Evolutionary conservation across 2,113 vertebrate species (phyloP).

Genomic region (Castor canadensis): DNA sequence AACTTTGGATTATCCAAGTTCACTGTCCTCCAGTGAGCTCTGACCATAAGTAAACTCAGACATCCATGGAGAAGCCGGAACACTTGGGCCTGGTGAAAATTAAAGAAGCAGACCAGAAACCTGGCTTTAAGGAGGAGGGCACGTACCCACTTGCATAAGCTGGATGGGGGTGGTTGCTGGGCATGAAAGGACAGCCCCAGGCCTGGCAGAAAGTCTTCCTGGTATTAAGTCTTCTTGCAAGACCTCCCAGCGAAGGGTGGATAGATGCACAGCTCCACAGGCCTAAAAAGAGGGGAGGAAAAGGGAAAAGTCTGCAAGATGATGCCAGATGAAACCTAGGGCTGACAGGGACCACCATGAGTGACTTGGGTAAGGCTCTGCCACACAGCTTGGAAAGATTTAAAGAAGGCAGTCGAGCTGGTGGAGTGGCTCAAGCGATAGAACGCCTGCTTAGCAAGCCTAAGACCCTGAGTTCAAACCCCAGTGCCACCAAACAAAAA

Average conservation of each 20-base stretch:
- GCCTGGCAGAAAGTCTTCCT: background rate
- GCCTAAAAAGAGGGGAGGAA: background rate
- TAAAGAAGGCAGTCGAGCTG: background rate
- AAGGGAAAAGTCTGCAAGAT: background rate
- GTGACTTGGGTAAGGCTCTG: background rate
- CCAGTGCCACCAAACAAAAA: too few species aligned
- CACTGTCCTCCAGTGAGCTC: background rate
- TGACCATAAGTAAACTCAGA: background rate
- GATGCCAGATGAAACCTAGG: background rate
- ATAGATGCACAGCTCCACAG: background rate
- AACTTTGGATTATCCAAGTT: background rate
- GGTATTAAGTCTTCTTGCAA: background rate
- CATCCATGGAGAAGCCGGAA: background rate
- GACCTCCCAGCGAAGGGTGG: background rate
- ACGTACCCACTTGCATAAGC: conserved; percentile 38
- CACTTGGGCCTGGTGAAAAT: background rate
- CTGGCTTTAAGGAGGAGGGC: background rate
- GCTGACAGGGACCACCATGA: background rate
- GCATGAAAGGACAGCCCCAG: background rate
- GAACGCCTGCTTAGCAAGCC: too few species aligned
- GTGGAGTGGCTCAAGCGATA: too few species aligned
- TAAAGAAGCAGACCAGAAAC: background rate
- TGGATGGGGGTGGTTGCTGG: background rate
- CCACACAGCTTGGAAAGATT: background rate
- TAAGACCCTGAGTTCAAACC: background rate